Base-by-base conservation (phyloP, 2,888 invertebrate species). In the Habrosyne pyritoides region DNA sequence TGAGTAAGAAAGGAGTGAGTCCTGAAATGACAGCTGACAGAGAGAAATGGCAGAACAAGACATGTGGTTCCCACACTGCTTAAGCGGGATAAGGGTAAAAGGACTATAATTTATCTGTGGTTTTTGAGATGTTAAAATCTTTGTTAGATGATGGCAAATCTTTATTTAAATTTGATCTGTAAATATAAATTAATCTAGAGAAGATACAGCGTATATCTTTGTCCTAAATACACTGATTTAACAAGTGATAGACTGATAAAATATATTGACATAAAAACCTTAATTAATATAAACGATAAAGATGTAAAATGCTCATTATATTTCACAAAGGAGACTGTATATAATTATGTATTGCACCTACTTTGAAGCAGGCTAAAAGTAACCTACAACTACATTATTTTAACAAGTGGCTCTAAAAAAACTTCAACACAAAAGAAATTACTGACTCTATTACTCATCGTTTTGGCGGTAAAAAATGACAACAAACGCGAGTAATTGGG, bases 401-500 rank as follows among this genome's bases (percentile, higher is more conserved):
- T 14, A 36, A 14, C 42, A 42, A 42, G 42, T 42, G 8, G n/a
- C 18, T 42, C 18, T 42, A 42, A 18, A 42, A 42, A 18, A 42
- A 42, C 14, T 55, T 53, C 48, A 56, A 26, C 58, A 63, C 67
- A 64, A 70, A n/a, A 67, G 65, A 66, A 24, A 56, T 54, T 53
- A 48, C 53, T 56, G 47, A 56, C 21, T 26, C 14, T 14, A 58
- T 72, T 73, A 74, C 67, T 73, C 72, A 74, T 57, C 50, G 59
- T 61, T 62, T 65, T 48, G 59, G 47, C 54, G 55, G 54, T 54
- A 69, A 73, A 75, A 74, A 68, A 66, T 52, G 10, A 63, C 59
- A 66, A 54, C 55, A 60, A 62, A 53, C 58, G 57, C 62, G 69
- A 79, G 76, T 73, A 71, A 77, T 73, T 67, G 60, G 66, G 63